These are phyloP conservation scores for Zapus hudsonius DNA, from an alignment of 2,113 vertebrate species.

Conservation along the genomic window DNA sequence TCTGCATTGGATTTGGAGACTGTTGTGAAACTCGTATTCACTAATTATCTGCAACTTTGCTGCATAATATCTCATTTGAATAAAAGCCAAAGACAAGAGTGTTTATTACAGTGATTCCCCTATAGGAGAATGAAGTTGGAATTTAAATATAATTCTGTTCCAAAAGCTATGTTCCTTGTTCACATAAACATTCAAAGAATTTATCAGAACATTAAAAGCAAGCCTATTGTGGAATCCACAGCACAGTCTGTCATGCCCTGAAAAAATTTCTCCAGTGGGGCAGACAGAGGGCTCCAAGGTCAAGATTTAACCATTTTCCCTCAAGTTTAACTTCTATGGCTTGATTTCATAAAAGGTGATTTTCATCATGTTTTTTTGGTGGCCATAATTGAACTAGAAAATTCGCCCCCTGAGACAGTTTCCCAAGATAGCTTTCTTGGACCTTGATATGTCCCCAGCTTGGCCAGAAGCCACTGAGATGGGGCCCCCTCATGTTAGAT, in stretches of 20 bases:
- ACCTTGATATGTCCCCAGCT: conserved; percentile 38
- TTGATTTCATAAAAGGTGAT: conserved; percentile 60
- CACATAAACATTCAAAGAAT: neutral
- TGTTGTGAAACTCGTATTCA: conserved; percentile 31
- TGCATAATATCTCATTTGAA: neutral
- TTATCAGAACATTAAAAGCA: conserved; percentile 9
- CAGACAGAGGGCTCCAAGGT: neutral
- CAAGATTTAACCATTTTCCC: neutral
- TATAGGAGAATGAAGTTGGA: conserved; percentile 5
- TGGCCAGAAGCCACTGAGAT: conserved; percentile 48
- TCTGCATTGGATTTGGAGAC: conserved; percentile 16
- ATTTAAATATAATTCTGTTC: conserved; percentile 11
- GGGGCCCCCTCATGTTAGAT: neutral
- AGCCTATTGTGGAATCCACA: neutral
- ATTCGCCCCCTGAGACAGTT: conserved; percentile 45
- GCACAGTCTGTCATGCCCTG: neutral
- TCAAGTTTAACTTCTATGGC: conserved; percentile 44
- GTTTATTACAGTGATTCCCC: conserved; percentile 45
- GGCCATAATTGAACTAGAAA: conserved; percentile 67
- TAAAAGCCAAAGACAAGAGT: conserved; percentile 12
- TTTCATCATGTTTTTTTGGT: conserved; percentile 55
- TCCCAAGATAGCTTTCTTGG: conserved; percentile 52
- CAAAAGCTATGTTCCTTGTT: conserved; percentile 8
- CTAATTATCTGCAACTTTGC: conserved; percentile 47
- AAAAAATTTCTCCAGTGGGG: neutral